These are phyloP conservation scores for Ceratina australensis DNA, from an alignment of 1,140 invertebrate species.

Conservation along the genomic window DNA sequence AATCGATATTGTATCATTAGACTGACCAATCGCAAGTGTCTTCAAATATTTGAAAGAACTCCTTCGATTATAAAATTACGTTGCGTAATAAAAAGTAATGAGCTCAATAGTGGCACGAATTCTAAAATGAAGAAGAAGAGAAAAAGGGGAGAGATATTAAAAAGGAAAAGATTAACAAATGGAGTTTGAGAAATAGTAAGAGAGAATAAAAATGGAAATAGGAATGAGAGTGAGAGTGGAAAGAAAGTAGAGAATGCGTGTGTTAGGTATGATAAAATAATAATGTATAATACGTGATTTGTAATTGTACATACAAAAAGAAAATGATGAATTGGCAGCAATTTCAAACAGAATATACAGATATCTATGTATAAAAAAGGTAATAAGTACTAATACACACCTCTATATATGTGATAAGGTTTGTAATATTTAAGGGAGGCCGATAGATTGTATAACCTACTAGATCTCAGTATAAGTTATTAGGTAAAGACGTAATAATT, in stretches of 20 bases:
- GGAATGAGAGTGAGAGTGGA: conserved; percentile 38
- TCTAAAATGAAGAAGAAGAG: conserved; percentile 42
- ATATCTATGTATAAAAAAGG: conserved; percentile 72
- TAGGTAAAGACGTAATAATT: conserved; percentile 65
- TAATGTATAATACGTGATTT: conserved; percentile 76
- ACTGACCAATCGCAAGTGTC: conserved; percentile 55
- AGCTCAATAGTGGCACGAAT: conserved; percentile 36
- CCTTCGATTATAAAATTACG: conserved; percentile 11
- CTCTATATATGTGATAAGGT: conserved; percentile 76
- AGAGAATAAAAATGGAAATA: conserved; percentile 3
- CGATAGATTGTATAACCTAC: conserved; percentile 74
- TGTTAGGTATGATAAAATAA: conserved; percentile 71
- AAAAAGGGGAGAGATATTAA: conserved; percentile 31
- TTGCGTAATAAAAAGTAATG: conserved; percentile 24
- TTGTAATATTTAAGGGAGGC: conserved; percentile 73
- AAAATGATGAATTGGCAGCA: conserved; percentile 71
- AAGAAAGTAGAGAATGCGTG: conserved; percentile 53
- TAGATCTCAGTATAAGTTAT: conserved; percentile 78
- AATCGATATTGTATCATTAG: conserved; percentile 32
- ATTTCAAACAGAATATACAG: conserved; percentile 62
- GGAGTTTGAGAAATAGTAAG: background rate
- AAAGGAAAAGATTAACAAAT: conserved; percentile 2
- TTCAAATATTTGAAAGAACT: conserved; percentile 43
- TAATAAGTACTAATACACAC: conserved; percentile 64
- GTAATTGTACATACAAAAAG: conserved; percentile 74